A percentile compares a stretch with the other conserved stretches of the same genome.
phyloP scores from a whole-genome alignment of 2,797 vertebrate genomes.

The Cheirogaleus major region DNA sequence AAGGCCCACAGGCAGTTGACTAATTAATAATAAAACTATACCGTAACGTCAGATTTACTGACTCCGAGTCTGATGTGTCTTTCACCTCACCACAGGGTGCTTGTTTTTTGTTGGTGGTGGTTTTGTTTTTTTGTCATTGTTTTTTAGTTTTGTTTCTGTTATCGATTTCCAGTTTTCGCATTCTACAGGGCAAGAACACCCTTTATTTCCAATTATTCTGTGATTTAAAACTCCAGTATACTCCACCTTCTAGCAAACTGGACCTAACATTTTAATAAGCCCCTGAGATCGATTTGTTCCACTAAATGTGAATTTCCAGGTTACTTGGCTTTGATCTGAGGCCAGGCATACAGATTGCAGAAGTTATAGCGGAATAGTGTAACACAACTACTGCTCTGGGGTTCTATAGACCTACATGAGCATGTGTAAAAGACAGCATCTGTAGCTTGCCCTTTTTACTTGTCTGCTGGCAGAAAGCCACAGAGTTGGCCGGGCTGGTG shows the following conservation, averaged over 20 bases:
- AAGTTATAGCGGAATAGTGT: neutral
- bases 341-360: neutral
- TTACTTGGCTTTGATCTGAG: neutral
- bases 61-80: neutral
- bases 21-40: neutral
- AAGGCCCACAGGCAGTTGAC: neutral
- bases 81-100: neutral
- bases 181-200: neutral
- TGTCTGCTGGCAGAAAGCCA: neutral
- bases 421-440: neutral
- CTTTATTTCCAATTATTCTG: neutral
- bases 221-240: neutral
- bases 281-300: neutral
- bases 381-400: rapidly evolving
- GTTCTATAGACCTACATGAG: neutral
- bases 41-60: neutral
- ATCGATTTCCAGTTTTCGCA: neutral
- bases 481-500: neutral
- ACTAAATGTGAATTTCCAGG: neutral
- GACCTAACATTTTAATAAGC: neutral
- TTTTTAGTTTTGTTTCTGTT: neutral
- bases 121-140: neutral
- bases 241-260: neutral
- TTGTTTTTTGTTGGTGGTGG: neutral
- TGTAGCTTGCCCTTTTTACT: neutral